phyloP scores from a whole-genome alignment of 1,140 invertebrate species.

The Eriocheir sinensis region DNA sequence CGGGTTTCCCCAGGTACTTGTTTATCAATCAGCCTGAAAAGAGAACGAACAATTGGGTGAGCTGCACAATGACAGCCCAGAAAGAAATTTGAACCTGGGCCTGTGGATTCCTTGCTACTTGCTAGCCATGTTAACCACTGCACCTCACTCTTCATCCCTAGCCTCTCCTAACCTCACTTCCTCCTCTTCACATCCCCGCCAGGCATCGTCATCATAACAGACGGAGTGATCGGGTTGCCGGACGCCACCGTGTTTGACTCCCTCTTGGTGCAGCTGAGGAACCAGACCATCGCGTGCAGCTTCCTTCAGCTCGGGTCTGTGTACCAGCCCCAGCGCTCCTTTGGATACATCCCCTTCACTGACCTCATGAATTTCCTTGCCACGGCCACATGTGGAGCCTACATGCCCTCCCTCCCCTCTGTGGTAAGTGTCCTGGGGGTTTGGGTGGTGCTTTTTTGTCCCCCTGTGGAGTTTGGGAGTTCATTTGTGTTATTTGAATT shows the following conservation, averaged over 20 bases:
- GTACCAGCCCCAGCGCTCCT: conserved; percentile 86
- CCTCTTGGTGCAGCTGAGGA: conserved; percentile 88
- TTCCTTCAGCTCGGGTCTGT: conserved; percentile 89
- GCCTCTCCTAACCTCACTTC: no score
- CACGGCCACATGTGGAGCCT: conserved; percentile 89
- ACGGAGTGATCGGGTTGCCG: conserved; percentile 90
- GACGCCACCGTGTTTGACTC: conserved; percentile 89
- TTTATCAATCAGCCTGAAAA: no score
- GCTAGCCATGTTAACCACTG: background rate
- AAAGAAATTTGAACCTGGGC: no score
- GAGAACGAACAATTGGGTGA: no score
- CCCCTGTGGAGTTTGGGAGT: no score
- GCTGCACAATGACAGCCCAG: no score
- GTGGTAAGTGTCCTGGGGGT: conserved; percentile 79
- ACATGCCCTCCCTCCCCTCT: conserved; percentile 84
- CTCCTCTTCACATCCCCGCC: conserved; percentile 81
- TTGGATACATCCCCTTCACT: conserved; percentile 83
- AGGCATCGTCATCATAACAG: conserved; percentile 91
- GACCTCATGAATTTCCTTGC: conserved; percentile 91
- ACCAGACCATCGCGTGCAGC: conserved; percentile 89
- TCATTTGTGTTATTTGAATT: no score
- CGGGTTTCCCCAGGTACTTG: no score
- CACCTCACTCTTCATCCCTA: no score
- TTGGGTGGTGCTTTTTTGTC: no score
- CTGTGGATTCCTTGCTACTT: no score